Conservation (phyloP, 2,888 invertebrate genomes). For the Endotricha flammealis region DNA sequence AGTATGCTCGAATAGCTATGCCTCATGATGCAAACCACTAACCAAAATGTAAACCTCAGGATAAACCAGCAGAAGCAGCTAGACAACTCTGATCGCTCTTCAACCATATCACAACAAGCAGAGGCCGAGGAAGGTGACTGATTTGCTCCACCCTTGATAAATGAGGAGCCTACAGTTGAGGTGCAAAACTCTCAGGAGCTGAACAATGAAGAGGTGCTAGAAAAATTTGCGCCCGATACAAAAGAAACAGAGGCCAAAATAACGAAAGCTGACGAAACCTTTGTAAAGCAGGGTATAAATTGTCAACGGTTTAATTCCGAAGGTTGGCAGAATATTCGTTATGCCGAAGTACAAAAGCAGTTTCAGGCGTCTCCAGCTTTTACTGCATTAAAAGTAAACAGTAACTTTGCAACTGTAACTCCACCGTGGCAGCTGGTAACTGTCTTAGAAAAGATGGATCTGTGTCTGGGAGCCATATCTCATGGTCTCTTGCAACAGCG, state of each 20-base stretch:
- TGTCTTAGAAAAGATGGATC: not conserved
- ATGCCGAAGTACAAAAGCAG: not conserved
- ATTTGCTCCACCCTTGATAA: too few species aligned
- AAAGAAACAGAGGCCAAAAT: not conserved
- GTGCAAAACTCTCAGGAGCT: too few species aligned
- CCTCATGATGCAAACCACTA: too few species aligned
- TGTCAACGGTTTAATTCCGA: not conserved
- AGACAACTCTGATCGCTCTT: too few species aligned
- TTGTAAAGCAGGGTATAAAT: not conserved
- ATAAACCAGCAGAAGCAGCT: too few species aligned
- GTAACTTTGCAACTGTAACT: not conserved
- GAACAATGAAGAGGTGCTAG: too few species aligned
- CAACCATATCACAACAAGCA: too few species aligned
- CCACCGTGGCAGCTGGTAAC: not conserved
- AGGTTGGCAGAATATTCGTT: not conserved
- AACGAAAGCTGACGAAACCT: not conserved
- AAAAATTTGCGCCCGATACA: not conserved
- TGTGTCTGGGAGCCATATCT: not conserved
- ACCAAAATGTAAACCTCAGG: too few species aligned
- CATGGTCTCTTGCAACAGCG: not conserved
- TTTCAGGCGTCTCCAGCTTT: not conserved
- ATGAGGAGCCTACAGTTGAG: too few species aligned
- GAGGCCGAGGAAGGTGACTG: too few species aligned
- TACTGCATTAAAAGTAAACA: slow-evolving; percentile 1
- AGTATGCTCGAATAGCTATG: too few species aligned